Conservation (phyloP, 1,140 invertebrate genomes). For the Cydia pomonella region DNA sequence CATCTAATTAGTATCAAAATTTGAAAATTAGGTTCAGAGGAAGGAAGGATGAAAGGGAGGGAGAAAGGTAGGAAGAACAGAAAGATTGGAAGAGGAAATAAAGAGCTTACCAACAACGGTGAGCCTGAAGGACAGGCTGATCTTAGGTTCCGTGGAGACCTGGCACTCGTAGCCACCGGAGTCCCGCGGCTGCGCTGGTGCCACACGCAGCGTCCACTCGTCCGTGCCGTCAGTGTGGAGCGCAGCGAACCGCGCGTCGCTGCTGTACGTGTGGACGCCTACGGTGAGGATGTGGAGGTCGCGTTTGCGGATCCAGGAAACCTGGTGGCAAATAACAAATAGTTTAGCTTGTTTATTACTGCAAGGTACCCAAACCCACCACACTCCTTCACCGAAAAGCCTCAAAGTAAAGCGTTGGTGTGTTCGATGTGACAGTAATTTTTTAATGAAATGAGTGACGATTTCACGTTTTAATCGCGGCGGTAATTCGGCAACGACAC, state of each 20-base stretch:
- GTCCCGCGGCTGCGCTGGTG: conserved; percentile 89
- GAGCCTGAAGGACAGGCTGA: conserved; percentile 89
- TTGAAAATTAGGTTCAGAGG: no score
- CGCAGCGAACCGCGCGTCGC: conserved; percentile 88
- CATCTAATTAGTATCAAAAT: no score
- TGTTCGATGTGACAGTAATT: no score
- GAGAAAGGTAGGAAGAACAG: not conserved
- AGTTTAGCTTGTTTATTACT: not conserved
- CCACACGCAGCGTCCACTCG: conserved; percentile 92
- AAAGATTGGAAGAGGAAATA: not conserved
- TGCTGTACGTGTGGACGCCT: conserved; percentile 88
- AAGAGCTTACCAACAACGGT: conserved; percentile 89
- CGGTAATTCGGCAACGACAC: no score
- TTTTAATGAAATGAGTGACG: no score
- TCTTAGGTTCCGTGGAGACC: conserved; percentile 93
- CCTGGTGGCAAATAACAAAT: conserved; percentile 71
- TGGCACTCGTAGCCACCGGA: conserved; percentile 91
- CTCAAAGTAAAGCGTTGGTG: no score
- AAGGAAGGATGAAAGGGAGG: no score
- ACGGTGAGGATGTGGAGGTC: conserved; percentile 89
- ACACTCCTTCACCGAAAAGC: no score
- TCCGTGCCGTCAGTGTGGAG: conserved; percentile 92
- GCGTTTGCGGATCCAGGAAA: conserved; percentile 88
- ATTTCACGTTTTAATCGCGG: no score
- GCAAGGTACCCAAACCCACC: no score